Conservation (phyloP, 2,888 invertebrate species). For the Synergus japonicus region DNA sequence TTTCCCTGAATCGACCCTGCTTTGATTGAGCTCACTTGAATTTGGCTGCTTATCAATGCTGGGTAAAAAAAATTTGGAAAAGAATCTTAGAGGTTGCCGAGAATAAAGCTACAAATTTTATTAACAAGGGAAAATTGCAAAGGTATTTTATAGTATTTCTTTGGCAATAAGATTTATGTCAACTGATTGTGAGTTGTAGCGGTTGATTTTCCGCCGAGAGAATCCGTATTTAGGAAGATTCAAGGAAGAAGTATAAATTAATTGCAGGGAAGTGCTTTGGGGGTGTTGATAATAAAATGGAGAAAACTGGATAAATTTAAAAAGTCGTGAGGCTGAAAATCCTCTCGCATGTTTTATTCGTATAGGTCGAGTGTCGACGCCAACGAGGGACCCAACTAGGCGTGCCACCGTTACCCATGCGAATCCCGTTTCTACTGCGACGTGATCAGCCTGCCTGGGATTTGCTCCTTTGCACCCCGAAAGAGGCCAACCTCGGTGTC, state of each 20-base stretch:
- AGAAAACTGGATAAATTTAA: not conserved
- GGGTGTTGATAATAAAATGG: not conserved
- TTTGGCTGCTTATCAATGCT: constrained; percentile 36
- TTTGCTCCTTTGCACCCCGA: constrained; percentile 37
- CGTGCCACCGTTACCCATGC: constrained; percentile 53
- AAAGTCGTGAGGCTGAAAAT: not conserved
- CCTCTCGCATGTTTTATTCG: constrained; percentile 12
- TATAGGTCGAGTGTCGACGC: constrained; percentile 49
- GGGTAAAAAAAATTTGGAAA: not conserved
- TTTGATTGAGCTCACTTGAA: constrained; percentile 17
- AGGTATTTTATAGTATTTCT: too few species aligned
- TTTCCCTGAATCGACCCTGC: constrained; percentile 14
- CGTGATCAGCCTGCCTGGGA: constrained; percentile 58
- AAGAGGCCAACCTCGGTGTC: constrained; percentile 42
- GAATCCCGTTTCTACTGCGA: constrained; percentile 57
- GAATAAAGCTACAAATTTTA: too few species aligned
- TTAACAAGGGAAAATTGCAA: too few species aligned
- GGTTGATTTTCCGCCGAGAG: too few species aligned
- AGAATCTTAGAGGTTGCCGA: not conserved
- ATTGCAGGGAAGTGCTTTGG: not conserved
- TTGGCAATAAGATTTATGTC: too few species aligned
- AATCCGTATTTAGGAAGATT: not conserved
- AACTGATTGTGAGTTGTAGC: not conserved
- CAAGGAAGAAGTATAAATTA: not conserved
- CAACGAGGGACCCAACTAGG: constrained; percentile 48